phyloP scores from a whole-genome alignment of 2,113 vertebrate genomes.

The Myiopsitta monachus region DNA sequence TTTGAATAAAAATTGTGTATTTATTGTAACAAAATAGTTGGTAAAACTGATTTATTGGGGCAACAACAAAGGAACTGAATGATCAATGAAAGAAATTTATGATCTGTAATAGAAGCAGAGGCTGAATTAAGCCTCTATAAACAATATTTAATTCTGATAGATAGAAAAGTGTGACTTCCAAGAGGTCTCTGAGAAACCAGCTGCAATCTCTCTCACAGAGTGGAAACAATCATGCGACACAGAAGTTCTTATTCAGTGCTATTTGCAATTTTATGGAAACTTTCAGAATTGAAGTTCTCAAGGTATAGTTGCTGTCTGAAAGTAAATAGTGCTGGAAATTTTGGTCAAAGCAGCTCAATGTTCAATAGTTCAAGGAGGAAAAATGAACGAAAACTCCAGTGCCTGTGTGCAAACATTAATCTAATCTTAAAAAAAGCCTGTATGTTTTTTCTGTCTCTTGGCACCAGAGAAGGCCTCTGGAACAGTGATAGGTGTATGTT shows the following conservation, averaged over 20 bases:
- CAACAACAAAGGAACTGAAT: not conserved
- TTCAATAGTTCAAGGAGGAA: not conserved
- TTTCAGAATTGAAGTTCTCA: not conserved
- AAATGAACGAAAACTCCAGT: not conserved
- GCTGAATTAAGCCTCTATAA: not conserved
- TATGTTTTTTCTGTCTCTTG: not conserved
- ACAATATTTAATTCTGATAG: not conserved
- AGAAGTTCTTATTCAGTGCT: not conserved
- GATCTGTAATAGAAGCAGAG: not conserved
- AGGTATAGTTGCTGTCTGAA: not conserved
- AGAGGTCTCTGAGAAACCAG: not conserved
- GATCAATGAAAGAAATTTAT: not conserved
- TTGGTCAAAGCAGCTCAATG: not conserved
- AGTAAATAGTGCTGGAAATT: not conserved
- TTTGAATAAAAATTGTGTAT: not conserved
- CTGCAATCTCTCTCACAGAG: not conserved
- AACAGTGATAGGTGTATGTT: not conserved
- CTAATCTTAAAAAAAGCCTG: not conserved
- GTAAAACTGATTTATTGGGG: not conserved
- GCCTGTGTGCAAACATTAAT: not conserved
- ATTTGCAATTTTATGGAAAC: not conserved
- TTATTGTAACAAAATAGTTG: not conserved
- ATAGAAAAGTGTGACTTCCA: not conserved
- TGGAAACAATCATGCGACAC: not conserved
- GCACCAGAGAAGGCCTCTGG: not conserved